A percentile compares a stretch with the other conserved stretches of the same genome.
Conservation (phyloP, 2,888 invertebrate species). For the Phania funesta region DNA sequence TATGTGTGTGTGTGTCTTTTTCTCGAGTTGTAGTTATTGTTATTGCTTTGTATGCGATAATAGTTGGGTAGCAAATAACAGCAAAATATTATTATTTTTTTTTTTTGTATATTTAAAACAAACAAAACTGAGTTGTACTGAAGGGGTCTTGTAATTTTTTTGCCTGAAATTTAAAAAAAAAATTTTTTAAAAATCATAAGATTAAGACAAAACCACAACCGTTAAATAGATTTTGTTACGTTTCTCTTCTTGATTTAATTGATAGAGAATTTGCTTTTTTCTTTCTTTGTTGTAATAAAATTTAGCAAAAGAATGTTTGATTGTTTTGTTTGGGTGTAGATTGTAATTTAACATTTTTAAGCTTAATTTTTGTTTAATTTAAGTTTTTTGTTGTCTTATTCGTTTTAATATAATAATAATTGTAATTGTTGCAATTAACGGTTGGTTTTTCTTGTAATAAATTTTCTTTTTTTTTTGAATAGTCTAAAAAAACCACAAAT, state of each 20-base stretch:
- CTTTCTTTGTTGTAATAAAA: constrained; percentile 9
- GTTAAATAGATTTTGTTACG: constrained; percentile 16
- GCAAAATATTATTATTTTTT: too few relatives aligned
- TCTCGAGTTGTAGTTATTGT: too few relatives aligned
- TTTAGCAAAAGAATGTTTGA: constrained; percentile 57
- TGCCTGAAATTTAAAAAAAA: background rate
- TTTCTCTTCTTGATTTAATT: constrained; percentile 32
- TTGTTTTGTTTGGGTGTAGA: constrained; percentile 48
- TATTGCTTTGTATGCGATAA: too few relatives aligned
- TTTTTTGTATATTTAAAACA: too few relatives aligned
- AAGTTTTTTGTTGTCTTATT: background rate
- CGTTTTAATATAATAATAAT: background rate
- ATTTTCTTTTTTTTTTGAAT: background rate
- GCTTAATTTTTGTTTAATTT: constrained; percentile 31
- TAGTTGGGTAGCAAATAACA: too few relatives aligned
- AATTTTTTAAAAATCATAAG: constrained; percentile 44
- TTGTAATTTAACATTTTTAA: constrained; percentile 38
- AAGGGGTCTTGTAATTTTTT: too few relatives aligned
- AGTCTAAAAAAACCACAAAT: background rate
- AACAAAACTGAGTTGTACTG: too few relatives aligned
- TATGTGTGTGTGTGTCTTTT: too few relatives aligned
- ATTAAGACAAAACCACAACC: constrained; percentile 57
- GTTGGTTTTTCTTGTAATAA: constrained; percentile 32
- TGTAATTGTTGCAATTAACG: constrained; percentile 43
- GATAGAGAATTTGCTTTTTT: constrained; percentile 51